Evolutionary conservation across 2,888 invertebrate genomes (phyloP).

Genomic region (Daptonema setosum): DNA sequence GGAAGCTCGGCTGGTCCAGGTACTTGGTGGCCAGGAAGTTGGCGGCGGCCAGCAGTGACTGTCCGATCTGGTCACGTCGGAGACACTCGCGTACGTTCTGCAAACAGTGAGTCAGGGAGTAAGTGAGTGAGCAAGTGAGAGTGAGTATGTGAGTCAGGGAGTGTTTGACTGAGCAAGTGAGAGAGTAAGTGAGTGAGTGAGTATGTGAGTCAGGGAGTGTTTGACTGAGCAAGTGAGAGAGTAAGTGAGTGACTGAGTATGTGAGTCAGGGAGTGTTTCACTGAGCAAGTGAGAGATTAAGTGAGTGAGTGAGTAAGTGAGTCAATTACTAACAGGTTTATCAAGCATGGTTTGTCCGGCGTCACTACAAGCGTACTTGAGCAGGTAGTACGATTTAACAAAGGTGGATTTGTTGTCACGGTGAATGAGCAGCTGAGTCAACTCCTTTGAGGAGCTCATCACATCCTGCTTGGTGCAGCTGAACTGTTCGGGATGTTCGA

Average conservation of each 20-base stretch:
- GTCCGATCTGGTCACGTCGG: not conserved
- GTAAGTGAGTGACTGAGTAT: no score
- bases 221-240: no score
- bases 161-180: no score
- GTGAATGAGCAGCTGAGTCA: constrained; percentile 3
- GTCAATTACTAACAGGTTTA: no score
- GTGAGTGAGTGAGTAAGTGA: no score
- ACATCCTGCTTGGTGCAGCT: not conserved
- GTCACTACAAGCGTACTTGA: not conserved
- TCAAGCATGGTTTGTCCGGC: not conserved
- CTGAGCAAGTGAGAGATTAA: no score
- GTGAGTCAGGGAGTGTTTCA: no score
- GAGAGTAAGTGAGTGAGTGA: no score
- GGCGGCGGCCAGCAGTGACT: not conserved
- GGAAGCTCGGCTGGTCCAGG: not conserved
- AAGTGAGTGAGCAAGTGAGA: no score
- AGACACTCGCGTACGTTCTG: not conserved
- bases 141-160: no score
- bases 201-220: no score
- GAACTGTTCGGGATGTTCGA: not conserved
- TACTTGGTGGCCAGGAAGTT: not conserved
- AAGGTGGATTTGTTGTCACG: not conserved
- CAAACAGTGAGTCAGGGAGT: no score
- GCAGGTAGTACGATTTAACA: constrained; percentile 2
- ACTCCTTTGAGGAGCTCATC: not conserved